These are phyloP conservation scores for Papilio helenus DNA, from an alignment of 1,140 invertebrate genomes.

Conservation along the genomic window DNA sequence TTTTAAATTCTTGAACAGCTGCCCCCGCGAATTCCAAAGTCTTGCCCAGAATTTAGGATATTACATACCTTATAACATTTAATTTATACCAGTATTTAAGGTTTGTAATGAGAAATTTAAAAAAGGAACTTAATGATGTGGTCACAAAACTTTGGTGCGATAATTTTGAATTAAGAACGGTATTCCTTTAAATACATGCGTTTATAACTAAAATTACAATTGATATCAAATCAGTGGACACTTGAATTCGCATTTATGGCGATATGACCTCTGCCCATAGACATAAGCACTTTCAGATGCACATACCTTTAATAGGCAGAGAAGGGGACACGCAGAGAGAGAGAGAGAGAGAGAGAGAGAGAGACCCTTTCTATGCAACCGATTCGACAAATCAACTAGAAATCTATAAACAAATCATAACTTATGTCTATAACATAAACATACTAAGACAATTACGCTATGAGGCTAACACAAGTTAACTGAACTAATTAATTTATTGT, in stretches of 20 bases:
- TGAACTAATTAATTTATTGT: constrained; percentile 80
- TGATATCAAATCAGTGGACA: too few species aligned
- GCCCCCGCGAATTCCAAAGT: constrained; percentile 23
- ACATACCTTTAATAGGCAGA: too few species aligned
- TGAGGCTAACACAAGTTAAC: constrained; percentile 73
- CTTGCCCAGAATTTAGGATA: constrained; percentile 12
- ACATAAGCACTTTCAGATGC: too few species aligned
- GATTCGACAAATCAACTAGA: too few species aligned
- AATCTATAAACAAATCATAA: too few species aligned
- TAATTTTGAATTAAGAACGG: background rate
- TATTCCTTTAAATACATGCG: too few species aligned
- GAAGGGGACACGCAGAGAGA: too few species aligned
- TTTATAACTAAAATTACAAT: too few species aligned
- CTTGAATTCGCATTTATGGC: too few species aligned
- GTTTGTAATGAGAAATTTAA: background rate
- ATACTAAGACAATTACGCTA: constrained; percentile 63
- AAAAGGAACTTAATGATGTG: background rate
- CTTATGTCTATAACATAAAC: constrained; percentile 50
- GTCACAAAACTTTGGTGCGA: background rate
- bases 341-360: too few species aligned
- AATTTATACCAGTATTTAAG: background rate
- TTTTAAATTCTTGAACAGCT: constrained; percentile 25
- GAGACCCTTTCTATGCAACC: too few species aligned
- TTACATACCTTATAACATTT: background rate
- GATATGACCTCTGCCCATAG: too few species aligned